A percentile compares a stretch with the other conserved stretches of the same genome.
phyloP scores from a whole-genome alignment of 2,113 vertebrate species.

The Etheostoma spectabile region DNA sequence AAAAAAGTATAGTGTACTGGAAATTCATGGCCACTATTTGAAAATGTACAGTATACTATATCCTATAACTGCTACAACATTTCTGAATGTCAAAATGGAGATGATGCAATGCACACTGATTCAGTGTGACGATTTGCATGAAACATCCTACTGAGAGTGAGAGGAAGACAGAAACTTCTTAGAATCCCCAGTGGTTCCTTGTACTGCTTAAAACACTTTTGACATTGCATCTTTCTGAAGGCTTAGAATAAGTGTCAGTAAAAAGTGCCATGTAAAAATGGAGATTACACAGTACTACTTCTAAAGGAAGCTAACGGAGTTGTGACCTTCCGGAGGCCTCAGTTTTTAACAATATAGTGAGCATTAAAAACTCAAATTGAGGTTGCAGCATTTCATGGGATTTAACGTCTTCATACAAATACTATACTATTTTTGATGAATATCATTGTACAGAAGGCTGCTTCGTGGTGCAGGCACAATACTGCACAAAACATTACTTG shows the following conservation, averaged over 20 bases:
- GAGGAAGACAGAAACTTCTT: slow-evolving; percentile 9
- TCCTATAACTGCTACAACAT: neutral
- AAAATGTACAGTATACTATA: neutral
- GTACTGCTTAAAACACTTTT: slow-evolving; percentile 52
- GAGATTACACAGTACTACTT: slow-evolving; percentile 25
- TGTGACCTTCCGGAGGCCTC: slow-evolving; percentile 29
- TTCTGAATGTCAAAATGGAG: slow-evolving; percentile 28
- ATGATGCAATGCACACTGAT: neutral
- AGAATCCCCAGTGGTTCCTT: neutral
- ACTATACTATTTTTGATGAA: slow-evolving; percentile 33
- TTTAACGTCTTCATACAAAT: slow-evolving; percentile 58
- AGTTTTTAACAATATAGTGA: slow-evolving; percentile 21
- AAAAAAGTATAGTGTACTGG: neutral
- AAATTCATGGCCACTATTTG: neutral
- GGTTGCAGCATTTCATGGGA: slow-evolving; percentile 38
- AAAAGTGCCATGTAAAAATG: neutral
- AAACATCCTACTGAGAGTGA: slow-evolving; percentile 9
- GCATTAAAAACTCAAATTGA: slow-evolving; percentile 33
- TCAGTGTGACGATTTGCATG: slow-evolving; percentile 3
- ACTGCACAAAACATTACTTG: slow-evolving; percentile 14
- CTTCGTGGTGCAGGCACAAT: slow-evolving; percentile 4
- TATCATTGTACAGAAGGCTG: neutral
- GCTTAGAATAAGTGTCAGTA: slow-evolving; percentile 24
- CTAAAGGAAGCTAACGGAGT: slow-evolving; percentile 11
- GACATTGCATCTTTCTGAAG: slow-evolving; percentile 50